Base-by-base conservation (phyloP, 2,888 invertebrate genomes). In the Subacronicta megacephala region DNA sequence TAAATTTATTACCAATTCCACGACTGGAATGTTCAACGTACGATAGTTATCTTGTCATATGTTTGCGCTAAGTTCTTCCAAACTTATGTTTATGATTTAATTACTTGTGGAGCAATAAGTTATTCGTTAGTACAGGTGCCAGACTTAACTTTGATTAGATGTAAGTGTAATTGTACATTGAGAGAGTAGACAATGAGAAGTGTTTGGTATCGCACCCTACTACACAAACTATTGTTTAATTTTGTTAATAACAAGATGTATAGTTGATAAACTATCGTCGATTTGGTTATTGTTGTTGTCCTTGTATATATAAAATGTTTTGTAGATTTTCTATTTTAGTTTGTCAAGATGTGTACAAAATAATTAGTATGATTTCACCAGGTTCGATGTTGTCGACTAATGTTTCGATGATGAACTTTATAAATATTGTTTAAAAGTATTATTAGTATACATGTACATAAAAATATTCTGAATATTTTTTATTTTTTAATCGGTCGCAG, bases 371-470 rank as follows among this genome's bases (percentile, higher is more conserved):
- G 82, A 83, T 87, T 89, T 86, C 75, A 70, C 80, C 78, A 83
- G 77, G 78, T 83, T 87, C 87, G 82, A 83, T 84, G 86, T 83
- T 84, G 82, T 84, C 79, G 72, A 82, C 73, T 59, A 72, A 82
- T 81, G 82, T 77, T 77, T 85, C 81, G 84, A 82, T 62, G 77
- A 82, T 76, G 72, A 87, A 85, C 83, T 82, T 84, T 93, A 92
- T 93, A 92, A 91, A 92, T 93, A 92, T 92, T 91, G 90, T 92
- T 93, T 92, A 87, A 91, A 92, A 93, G 93, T 93, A 93, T 93
- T 93, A 93, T 90, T 93, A 93, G 93, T 87, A 86, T 91, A 93
- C 72, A 70, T 93, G 92, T 92, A 92, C 75, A 92, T 93, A 93
- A 86, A 88, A 88, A 88, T 89, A 89, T 89, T 85, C 84, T 83